Conservation (phyloP, 2,888 invertebrate species). For the Platycnemis pennipes region DNA sequence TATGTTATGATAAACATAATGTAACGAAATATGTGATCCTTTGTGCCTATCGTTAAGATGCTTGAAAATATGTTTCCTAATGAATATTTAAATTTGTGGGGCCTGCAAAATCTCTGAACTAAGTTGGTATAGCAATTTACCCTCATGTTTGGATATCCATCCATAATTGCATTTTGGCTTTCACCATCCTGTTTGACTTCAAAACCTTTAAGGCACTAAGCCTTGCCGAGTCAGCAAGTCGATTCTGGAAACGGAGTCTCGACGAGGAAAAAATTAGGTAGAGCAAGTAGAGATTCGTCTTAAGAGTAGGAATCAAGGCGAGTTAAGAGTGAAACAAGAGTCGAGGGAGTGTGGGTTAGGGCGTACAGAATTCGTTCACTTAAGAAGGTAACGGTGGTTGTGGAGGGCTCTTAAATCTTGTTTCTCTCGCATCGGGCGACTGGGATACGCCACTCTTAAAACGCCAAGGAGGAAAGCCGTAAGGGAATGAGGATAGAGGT, state of each 20-base stretch:
- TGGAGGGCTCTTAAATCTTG: conserved; percentile 57
- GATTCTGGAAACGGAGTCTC: conserved; percentile 49
- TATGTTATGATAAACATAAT: no score
- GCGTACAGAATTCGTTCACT: background rate
- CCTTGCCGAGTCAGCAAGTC: conserved; percentile 6
- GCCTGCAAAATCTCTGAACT: background rate
- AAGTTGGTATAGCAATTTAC: conserved; percentile 29
- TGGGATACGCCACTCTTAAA: conserved; percentile 52
- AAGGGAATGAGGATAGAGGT: conserved; percentile 51
- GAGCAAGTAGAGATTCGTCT: conserved; percentile 11
- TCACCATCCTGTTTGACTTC: conserved; percentile 9
- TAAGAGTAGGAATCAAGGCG: conserved; percentile 36
- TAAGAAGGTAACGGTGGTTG: background rate
- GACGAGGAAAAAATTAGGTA: conserved; percentile 1
- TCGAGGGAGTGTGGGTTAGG: background rate
- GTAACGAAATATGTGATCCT: no score
- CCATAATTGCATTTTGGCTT: conserved; percentile 44
- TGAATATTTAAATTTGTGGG: no score
- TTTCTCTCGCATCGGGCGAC: conserved; percentile 37
- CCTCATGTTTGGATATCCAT: conserved; percentile 39
- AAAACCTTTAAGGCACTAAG: conserved; percentile 59
- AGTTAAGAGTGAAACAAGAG: conserved; percentile 19
- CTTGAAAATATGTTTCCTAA: no score
- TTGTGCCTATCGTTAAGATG: no score
- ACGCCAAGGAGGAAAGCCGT: conserved; percentile 14